A percentile compares a stretch with the other conserved stretches of the same genome.
Conservation (phyloP, 2,113 vertebrate genomes). For the Deroptyus accipitrinus region DNA sequence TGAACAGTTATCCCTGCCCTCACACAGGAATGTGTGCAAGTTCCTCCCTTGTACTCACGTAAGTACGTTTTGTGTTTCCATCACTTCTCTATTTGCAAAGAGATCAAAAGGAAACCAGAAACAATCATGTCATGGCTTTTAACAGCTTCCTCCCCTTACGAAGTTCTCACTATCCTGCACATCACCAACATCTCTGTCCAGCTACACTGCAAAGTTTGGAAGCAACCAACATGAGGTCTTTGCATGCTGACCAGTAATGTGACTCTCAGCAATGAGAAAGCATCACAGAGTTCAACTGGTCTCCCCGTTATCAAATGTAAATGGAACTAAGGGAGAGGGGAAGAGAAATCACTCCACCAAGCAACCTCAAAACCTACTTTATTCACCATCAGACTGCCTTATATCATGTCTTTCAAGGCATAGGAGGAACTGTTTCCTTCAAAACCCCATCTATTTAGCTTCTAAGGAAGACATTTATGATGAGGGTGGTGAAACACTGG, state of each 20-base stretch:
- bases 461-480: neutral
- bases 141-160: rapidly evolving
- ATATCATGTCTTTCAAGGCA: neutral
- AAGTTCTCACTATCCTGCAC: neutral
- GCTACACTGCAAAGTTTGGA: neutral
- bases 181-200: neutral
- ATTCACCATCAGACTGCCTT: neutral
- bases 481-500: neutral
- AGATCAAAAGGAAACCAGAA: neutral
- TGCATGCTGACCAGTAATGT: rapidly evolving
- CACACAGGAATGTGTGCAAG: neutral
- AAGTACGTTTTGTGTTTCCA: neutral
- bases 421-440: neutral
- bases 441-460: neutral
- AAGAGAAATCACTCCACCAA: neutral
- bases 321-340: rapidly evolving
- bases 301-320: neutral
- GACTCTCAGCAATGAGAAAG: neutral
- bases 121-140: rapidly evolving
- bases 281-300: neutral
- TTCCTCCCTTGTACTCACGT: neutral
- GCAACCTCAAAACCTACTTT: neutral
- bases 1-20: neutral
- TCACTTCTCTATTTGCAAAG: neutral
- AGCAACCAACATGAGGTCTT: rapidly evolving